A percentile compares a stretch with the other conserved stretches of the same genome.
These are phyloP conservation scores for Caenorhabditis sp. DNA, from an alignment of 2,888 invertebrate genomes.

Conservation along the genomic window DNA sequence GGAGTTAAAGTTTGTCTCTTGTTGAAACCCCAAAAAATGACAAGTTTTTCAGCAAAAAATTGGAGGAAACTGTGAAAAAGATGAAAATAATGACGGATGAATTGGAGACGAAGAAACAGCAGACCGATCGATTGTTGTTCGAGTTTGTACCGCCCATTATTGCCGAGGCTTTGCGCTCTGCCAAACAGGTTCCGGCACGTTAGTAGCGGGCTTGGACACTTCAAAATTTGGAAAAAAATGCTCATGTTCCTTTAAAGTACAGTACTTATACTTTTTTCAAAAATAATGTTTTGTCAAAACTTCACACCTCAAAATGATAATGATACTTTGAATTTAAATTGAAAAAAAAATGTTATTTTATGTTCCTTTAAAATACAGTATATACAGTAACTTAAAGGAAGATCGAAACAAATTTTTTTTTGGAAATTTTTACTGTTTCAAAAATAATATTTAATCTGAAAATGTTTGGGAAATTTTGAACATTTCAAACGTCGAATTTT, in stretches of 20 bases:
- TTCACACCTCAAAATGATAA: too few relatives aligned
- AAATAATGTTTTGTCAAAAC: too few relatives aligned
- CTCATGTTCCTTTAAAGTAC: neutral
- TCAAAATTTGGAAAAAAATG: neutral
- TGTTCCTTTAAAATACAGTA: too few relatives aligned
- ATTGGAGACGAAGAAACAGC: slow-evolving; percentile 55
- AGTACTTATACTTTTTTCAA: neutral
- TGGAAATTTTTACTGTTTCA: too few relatives aligned
- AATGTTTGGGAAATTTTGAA: too few relatives aligned
- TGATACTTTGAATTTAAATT: too few relatives aligned
- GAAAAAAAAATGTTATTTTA: too few relatives aligned
- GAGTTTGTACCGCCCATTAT: slow-evolving; percentile 62
- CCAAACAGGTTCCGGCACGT: slow-evolving; percentile 58
- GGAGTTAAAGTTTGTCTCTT: slow-evolving; percentile 59
- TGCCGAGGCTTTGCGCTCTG: slow-evolving; percentile 54
- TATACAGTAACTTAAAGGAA: too few relatives aligned
- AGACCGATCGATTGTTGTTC: slow-evolving; percentile 57
- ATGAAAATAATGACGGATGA: slow-evolving; percentile 58
- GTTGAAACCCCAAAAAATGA: neutral
- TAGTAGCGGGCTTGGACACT: slow-evolving; percentile 5
- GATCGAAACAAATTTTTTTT: too few relatives aligned
- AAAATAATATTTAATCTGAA: too few relatives aligned
- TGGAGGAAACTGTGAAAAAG: slow-evolving; percentile 62
- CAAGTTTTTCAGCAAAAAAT: slow-evolving; percentile 54
- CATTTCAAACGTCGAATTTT: too few relatives aligned